phyloP scores from a whole-genome alignment of 2,113 vertebrate genomes.

The Chloropsis cyanopogon region DNA sequence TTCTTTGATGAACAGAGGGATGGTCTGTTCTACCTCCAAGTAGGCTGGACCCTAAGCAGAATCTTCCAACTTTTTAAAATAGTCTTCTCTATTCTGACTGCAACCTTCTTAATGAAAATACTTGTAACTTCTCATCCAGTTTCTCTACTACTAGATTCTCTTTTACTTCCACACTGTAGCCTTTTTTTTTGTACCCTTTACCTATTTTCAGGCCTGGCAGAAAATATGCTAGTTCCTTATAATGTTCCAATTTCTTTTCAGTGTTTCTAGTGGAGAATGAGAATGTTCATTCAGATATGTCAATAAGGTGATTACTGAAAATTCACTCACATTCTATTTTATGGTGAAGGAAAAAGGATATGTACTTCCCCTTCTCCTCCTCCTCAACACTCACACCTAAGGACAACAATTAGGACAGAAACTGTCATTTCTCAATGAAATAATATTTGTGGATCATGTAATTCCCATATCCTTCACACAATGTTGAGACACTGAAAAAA shows the following conservation, averaged over 20 bases:
- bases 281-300: not conserved
- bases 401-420: not conserved
- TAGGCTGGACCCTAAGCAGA: not conserved
- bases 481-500: not conserved
- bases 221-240: not conserved
- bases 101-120: not conserved
- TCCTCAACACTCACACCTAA: not conserved
- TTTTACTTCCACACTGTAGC: not conserved
- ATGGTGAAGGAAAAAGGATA: not conserved
- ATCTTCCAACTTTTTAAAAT: not conserved
- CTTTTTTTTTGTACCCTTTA: not conserved
- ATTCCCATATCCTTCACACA: not conserved
- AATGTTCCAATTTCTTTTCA: not conserved
- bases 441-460: not conserved
- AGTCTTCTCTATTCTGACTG: not conserved
- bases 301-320: not conserved
- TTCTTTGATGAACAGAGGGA: not conserved
- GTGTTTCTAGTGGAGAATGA: not conserved
- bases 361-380: accelerated
- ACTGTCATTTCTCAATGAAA: not conserved
- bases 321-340: not conserved
- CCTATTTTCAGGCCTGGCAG: not conserved
- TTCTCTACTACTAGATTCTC: not conserved
- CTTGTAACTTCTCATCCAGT: not conserved
- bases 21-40: not conserved